Base-by-base conservation (phyloP, 2,888 invertebrate species). In the Labia minor region DNA sequence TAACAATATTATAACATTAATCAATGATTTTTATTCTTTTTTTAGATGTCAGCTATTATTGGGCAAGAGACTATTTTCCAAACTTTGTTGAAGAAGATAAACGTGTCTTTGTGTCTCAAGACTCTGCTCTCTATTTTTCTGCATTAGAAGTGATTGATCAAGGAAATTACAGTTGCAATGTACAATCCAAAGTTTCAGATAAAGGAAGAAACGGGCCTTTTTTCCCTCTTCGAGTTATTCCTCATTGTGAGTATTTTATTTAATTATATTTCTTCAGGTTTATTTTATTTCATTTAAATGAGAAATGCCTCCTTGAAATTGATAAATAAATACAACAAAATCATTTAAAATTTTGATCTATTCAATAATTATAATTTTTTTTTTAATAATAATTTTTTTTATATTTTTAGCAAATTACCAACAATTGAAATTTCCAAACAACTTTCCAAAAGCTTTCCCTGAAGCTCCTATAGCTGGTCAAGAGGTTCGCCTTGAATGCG, bases 391-490 rank as follows among this genome's bases (percentile, higher is more conserved):
- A n/a, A n/a, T 61, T 19, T 64, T 67, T 70, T 66, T 69, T 71
- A 71, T 66, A 70, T 72, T 76, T 76, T 66, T 74, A 85, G 86
- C 93, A 61, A 92, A 92, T 76, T 92, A 89, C 74, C 94, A 95
- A 74, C 90, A 92, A 70, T 79, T 97, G 61, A 90, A 92, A 74
- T 95, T 97, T 74, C 90, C 95, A 0, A 94, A 93, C 75, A 92
- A 92, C 73, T 98, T 98, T 73, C 97, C 97, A 0, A 95, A 95
- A 81, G 87, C 91, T 0, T 97, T 95, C 75, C 97, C 97, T 0
- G 93, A 93, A 76, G 92, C 94, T 19, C 95, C 96, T 0, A 81
- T 89, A 69, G 92, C 92, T 19, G 95, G 95, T 0, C 87, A 92
- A 74, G 90, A 94, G 77, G 92, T 96, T 16, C 82, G 92, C 69